Evolutionary conservation across 2,888 invertebrate genomes (phyloP), one percentile per base, ranked within the genome.

Genomic region (Conistra vaccinii): DNA sequence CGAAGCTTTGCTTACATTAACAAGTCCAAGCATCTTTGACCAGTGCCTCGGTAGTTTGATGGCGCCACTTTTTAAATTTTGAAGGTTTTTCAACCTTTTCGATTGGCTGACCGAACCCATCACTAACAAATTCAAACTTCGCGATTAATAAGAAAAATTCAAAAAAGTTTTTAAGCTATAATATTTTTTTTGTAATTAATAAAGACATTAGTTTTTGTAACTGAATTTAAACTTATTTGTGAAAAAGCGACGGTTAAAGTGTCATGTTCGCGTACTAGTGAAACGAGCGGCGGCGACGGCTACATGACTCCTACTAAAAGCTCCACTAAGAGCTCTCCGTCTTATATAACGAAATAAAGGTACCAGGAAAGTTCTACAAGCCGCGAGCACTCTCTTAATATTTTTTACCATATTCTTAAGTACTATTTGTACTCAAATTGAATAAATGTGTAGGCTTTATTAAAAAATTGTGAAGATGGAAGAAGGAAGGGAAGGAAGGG

Each of bases 21-120:
- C 89, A 6, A 93, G 87, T 9, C 95, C 93, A 63, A 94, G 86
- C 91, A 95, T 93, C 84, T 94, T 95, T 0, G 95, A 94, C 93
- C 94, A 94, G 80, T 94, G 94, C 0, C 94, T 89, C 0, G 95
- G 94, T 14, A 95, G 73, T 74, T 91, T 94, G 0, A 93, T 94
- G 2, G 92, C 92, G 78, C 93, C 92, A 89, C 89, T 93, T 92
- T 92, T 94, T 23, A 94, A 93, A 89, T 89, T 90, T 67, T 92
- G 91, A 42, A 94, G 87, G 82, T 92, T 92, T 76, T 87, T 90
- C 75, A 94, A 89, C 53, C 91, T 90, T 45, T 87, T 92, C 3
- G 91, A 85, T 67, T 89, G 88, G 65, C 85, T 90, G 14, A 92
- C 90, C 20, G 94, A 87, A 86, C 89, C 87, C 93, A 93, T 94